phyloP scores from a whole-genome alignment of 2,888 invertebrate genomes.

The Macropis europaea region DNA sequence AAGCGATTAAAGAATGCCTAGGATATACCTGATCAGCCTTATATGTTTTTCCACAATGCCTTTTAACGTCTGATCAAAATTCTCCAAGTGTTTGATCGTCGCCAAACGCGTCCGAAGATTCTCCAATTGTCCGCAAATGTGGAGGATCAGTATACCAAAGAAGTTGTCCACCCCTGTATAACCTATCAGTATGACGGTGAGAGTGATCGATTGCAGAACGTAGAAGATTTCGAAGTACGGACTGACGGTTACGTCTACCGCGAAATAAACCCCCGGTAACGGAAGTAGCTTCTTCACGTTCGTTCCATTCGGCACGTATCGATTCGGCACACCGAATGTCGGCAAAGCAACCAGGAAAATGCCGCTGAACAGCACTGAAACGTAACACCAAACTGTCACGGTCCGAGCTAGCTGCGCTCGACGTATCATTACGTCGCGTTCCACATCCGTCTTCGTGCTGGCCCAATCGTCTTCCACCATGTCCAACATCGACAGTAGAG shows the following conservation, averaged over 20 bases:
- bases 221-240: conserved; percentile 13
- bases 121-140: conserved; percentile 17
- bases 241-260: background rate
- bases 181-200: background rate
- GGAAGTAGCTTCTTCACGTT: background rate
- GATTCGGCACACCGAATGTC: background rate
- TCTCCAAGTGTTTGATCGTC: background rate
- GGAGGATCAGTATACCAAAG: conserved; percentile 14
- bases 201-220: background rate
- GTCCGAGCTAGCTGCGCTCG: background rate
- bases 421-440: conserved; percentile 5
- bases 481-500: background rate
- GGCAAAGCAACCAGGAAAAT: background rate
- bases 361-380: background rate
- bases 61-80: background rate
- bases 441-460: background rate
- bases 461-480: conserved; percentile 13
- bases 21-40: conserved; percentile 18
- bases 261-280: background rate
- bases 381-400: background rate
- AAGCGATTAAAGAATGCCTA: no score
- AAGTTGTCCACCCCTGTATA: conserved; percentile 16
- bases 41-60: conserved; percentile 1
- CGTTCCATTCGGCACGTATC: background rate
- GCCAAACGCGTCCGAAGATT: conserved; percentile 1